Base-by-base conservation (phyloP, 2,113 vertebrate species). In the Atherinomorus stipes region DNA sequence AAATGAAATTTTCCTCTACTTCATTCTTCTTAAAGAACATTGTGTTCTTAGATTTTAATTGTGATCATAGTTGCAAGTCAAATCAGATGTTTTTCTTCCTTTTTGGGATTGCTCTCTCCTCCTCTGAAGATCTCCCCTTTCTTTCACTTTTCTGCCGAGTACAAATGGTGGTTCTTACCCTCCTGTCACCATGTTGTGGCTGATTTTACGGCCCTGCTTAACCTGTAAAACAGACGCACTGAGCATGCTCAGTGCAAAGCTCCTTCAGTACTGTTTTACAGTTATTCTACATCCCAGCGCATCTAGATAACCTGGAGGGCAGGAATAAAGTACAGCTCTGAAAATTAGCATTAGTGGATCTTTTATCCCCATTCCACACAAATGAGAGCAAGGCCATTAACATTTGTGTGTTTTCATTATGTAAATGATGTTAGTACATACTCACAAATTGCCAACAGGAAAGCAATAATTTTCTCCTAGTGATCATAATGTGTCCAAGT, bases 331-430 rank as follows among this genome's bases (percentile, higher is more conserved):
- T 95, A 94, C 94, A 93, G 92, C 95, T 95, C 94, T 95, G 71
- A 82, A 89, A 89, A 90, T 95, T 91, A 93, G 96, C 96, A 96
- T 96, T 95, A 96, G 95, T 94, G 96, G 95, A 95, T 95, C 95
- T 96, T 95, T 96, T 95, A 96, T 93, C 96, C 95, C 79, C 83
- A 85, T 97, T 88, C 94, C 93, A 75, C 94, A 95, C 96, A 99
- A 99, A 98, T 98, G 96, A 97, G 95, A 95, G 95, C 93, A 90
- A 94, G 96, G 93, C 96, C 97, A 97, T 99, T 99, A 99, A 97
- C 96, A 96, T 96, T 98, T 99, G 97, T 98, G 96, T 98, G 96
- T 98, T 99, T 99, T 99, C 97, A 99, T 99, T 99, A 99, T 99
- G 98, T 97, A 98, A 99, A 99, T 98, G 96, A 95, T 96, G 96